phyloP scores from a whole-genome alignment of 2,888 invertebrate genomes.

The Vanessa cardui region DNA sequence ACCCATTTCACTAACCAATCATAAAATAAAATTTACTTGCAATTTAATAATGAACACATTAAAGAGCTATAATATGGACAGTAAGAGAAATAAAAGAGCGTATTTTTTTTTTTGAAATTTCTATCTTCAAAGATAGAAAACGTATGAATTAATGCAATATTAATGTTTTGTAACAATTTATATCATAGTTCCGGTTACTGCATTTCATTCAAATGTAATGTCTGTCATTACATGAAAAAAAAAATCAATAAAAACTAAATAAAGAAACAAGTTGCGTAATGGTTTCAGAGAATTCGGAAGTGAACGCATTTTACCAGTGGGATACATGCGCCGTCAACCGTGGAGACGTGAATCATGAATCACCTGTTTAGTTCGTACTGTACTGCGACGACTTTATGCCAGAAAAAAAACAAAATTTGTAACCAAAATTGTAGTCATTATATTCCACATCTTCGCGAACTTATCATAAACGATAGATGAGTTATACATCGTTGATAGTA shows the following conservation, averaged over 20 bases:
- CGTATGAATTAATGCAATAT: background rate
- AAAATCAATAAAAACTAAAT: conserved; percentile 21
- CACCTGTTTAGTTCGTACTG: conserved; percentile 16
- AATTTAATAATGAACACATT: too few species aligned
- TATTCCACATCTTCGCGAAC: too few species aligned
- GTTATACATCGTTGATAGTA: too few species aligned
- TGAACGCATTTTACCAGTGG: conserved; percentile 57
- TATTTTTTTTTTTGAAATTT: too few species aligned
- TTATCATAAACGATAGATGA: too few species aligned
- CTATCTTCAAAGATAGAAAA: background rate
- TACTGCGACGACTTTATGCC: background rate
- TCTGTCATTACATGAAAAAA: conserved; percentile 20
- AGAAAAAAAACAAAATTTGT: too few species aligned
- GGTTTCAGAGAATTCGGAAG: conserved; percentile 62
- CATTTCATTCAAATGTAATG: conserved; percentile 16
- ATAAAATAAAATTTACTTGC: too few species aligned
- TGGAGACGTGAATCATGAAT: conserved; percentile 45
- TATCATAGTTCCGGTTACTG: conserved; percentile 21
- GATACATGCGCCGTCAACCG: conserved; percentile 53
- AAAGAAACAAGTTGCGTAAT: conserved; percentile 51
- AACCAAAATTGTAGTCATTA: too few species aligned
- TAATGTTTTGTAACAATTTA: conserved; percentile 1
- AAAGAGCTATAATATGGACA: too few species aligned
- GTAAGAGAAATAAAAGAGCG: too few species aligned
- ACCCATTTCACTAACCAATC: too few species aligned